Conservation (phyloP, 2,113 vertebrate species). For the Tenebrosternarchus preto region DNA sequence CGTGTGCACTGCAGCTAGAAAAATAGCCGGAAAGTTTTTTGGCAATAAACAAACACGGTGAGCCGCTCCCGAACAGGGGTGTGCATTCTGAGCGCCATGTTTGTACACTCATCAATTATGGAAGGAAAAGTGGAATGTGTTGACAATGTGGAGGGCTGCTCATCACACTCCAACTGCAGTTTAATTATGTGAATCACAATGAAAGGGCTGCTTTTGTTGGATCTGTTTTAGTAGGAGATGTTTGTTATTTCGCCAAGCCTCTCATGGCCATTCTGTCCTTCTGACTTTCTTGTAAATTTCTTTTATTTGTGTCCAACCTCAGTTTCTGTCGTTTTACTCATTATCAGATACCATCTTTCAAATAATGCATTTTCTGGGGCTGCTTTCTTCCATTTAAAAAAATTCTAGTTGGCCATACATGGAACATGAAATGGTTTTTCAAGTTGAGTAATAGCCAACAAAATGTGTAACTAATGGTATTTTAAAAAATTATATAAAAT, state of each 20-base stretch:
- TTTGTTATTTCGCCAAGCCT: slow-evolving; percentile 22
- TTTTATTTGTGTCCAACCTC: neutral
- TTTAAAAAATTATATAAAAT: neutral
- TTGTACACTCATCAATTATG: slow-evolving; percentile 4
- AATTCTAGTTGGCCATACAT: neutral
- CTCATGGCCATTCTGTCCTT: slow-evolving; percentile 1
- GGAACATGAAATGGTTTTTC: slow-evolving; percentile 11
- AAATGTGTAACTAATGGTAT: slow-evolving; percentile 9
- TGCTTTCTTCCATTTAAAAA: neutral
- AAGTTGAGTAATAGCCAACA: neutral
- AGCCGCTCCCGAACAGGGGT: slow-evolving; percentile 4
- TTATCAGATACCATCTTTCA: neutral
- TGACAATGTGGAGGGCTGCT: slow-evolving; percentile 32
- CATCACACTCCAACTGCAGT: slow-evolving; percentile 28
- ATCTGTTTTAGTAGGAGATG: slow-evolving; percentile 20
- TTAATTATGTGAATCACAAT: slow-evolving; percentile 39
- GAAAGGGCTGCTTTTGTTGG: slow-evolving; percentile 32
- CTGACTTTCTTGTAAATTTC: neutral
- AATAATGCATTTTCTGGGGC: neutral
- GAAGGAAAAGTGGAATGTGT: slow-evolving; percentile 35
- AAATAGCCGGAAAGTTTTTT: slow-evolving; percentile 44
- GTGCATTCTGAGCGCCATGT: neutral
- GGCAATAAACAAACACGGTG: slow-evolving; percentile 39
- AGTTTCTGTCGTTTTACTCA: slow-evolving; percentile 1
- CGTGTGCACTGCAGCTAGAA: slow-evolving; percentile 58